Percentiles rank a stretch among this genome's conserved stretches.
Evolutionary conservation across 2,113 vertebrate genomes (phyloP).

Genomic region (Maccullochella peelii): DNA sequence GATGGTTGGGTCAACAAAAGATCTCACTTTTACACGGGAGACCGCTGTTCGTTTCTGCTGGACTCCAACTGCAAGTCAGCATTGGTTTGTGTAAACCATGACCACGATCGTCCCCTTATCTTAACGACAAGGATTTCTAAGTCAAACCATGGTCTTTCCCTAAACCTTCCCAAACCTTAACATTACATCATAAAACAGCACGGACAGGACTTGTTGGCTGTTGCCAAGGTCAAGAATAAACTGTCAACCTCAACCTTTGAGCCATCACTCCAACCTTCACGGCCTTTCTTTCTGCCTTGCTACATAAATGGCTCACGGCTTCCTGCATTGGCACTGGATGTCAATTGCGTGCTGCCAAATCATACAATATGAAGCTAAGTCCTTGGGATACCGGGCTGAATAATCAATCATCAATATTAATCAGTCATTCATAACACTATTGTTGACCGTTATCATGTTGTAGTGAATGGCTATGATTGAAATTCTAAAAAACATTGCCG

Average conservation of each 20-base stretch:
- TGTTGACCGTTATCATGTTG: not conserved
- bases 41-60: not conserved
- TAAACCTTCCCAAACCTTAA: too few species aligned
- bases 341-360: not conserved
- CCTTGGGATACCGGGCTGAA: not conserved
- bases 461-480: not conserved
- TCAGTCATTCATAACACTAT: not conserved
- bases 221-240: not conserved
- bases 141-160: too few species aligned
- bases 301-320: not conserved
- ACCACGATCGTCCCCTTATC: too few species aligned
- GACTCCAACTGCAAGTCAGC: not conserved
- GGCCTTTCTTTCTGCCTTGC: not conserved
- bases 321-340: not conserved
- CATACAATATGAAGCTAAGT: not conserved
- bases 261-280: not conserved
- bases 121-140: not conserved
- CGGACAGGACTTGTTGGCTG: not conserved
- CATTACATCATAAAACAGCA: too few species aligned
- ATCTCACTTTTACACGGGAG: not conserved
- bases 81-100: not conserved
- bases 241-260: not conserved
- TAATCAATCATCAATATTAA: conserved; percentile 8
- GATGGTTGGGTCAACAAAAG: not conserved
- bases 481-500: conserved; percentile 18